Evolutionary conservation across 2,888 invertebrate genomes (phyloP).

Genomic region (Lasioglossum villosulum): DNA sequence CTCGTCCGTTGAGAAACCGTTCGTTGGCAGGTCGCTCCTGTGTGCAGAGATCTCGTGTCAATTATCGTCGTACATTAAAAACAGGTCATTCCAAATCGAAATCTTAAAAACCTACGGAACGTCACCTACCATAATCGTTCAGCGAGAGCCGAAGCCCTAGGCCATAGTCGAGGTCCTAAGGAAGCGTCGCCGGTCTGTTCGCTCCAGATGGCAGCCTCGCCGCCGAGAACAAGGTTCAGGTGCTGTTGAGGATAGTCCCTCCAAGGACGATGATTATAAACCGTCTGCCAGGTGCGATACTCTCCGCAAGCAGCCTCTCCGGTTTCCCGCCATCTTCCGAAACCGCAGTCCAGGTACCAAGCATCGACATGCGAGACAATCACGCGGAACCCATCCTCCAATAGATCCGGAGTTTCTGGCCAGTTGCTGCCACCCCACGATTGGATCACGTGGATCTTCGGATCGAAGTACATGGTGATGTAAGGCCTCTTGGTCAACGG

Average conservation of each 20-base stretch:
- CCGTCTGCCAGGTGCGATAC: conserved; percentile 94
- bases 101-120: too few species aligned
- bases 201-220: conserved; percentile 94
- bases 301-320: conserved; percentile 95
- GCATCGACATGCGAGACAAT: conserved; percentile 94
- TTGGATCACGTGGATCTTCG: conserved; percentile 91
- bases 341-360: conserved; percentile 95
- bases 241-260: conserved; percentile 82
- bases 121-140: conserved; percentile 89
- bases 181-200: conserved; percentile 92
- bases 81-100: too few species aligned
- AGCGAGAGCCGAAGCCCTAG: conserved; percentile 92
- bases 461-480: conserved; percentile 88
- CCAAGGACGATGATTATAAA: conserved; percentile 94
- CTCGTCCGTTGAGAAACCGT: conserved; percentile 85
- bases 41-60: not conserved
- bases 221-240: conserved; percentile 87
- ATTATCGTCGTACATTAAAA: not conserved
- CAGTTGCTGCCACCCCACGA: conserved; percentile 93
- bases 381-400: conserved; percentile 91
- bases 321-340: conserved; percentile 93
- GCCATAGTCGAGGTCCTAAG: conserved; percentile 93
- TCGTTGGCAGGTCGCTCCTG: conserved; percentile 86
- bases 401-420: conserved; percentile 91
- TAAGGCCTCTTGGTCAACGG: conserved; percentile 91